A percentile compares a stretch with the other conserved stretches of the same genome.
Evolutionary conservation across 2,113 vertebrate genomes (phyloP).

Genomic region (Nanorana parkeri): DNA sequence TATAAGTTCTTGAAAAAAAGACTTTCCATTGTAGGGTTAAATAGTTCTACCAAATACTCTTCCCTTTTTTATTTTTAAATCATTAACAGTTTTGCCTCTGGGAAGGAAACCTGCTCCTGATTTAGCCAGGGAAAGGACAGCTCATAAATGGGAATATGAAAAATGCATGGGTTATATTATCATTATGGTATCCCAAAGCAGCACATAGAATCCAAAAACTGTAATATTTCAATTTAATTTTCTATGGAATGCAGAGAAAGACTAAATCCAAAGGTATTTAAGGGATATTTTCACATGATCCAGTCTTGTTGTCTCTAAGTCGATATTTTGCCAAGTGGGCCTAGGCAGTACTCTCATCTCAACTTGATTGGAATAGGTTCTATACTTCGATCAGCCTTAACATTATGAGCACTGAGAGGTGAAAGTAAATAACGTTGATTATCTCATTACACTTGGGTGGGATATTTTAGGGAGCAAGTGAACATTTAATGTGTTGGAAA

Average conservation of each 20-base stretch:
- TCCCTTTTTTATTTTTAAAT: constrained; percentile 30
- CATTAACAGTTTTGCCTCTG: constrained; percentile 23
- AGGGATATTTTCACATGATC: too few species aligned
- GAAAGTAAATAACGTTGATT: too few species aligned
- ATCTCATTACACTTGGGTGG: too few species aligned
- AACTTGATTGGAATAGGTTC: too few species aligned
- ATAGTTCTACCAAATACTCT: neutral
- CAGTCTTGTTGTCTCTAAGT: too few species aligned
- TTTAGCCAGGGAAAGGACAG: constrained; percentile 10
- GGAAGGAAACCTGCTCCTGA: constrained; percentile 37
- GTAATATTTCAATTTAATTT: neutral
- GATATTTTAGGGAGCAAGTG: too few species aligned
- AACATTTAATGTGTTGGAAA: too few species aligned
- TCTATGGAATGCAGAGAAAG: neutral
- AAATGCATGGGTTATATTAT: constrained; percentile 18
- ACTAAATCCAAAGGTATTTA: neutral
- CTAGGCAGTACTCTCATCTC: too few species aligned
- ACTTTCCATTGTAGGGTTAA: neutral
- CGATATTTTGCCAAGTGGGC: too few species aligned
- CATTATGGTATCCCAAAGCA: neutral
- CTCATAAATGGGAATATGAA: constrained; percentile 15
- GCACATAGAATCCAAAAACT: neutral
- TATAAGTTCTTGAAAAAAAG: too few species aligned
- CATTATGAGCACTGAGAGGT: too few species aligned
- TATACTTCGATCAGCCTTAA: too few species aligned